Evolutionary conservation across 2,797 vertebrate genomes (phyloP).

Genomic region (Hipposideros larvatus): DNA sequence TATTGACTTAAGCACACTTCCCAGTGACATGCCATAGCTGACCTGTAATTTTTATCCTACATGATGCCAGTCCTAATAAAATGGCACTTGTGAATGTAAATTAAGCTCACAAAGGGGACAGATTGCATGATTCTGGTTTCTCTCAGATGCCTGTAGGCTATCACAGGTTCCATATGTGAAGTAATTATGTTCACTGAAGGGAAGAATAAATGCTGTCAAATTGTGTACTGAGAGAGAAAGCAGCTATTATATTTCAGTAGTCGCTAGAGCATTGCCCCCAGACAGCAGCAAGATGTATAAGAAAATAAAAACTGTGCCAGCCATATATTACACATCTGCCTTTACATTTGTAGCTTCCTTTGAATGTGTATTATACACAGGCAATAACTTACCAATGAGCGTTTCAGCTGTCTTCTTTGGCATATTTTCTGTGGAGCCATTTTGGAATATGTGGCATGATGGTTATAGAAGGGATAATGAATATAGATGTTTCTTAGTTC

Average conservation of each 20-base stretch:
- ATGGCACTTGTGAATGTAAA: conserved; percentile 92
- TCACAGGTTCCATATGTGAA: conserved; percentile 94
- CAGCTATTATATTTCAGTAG: conserved; percentile 91
- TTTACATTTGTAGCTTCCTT: conserved; percentile 76
- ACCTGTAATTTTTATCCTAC: conserved; percentile 90
- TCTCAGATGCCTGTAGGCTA: conserved; percentile 92
- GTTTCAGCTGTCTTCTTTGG: conserved; percentile 68
- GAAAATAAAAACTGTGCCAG: conserved; percentile 86
- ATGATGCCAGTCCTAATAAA: conserved; percentile 90
- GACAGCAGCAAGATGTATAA: conserved; percentile 89
- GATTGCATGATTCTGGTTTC: conserved; percentile 92
- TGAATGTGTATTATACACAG: conserved; percentile 86
- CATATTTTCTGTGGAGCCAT: conserved; percentile 75
- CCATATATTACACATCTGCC: conserved; percentile 88
- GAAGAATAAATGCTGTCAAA: conserved; percentile 94
- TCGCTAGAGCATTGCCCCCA: conserved; percentile 89
- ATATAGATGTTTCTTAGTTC: conserved; percentile 48
- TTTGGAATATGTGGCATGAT: conserved; percentile 73
- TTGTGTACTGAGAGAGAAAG: conserved; percentile 90
- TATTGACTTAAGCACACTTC: conserved; percentile 90
- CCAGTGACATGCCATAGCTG: conserved; percentile 87
- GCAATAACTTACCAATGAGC: conserved; percentile 82
- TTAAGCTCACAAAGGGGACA: conserved; percentile 92
- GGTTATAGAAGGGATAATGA: conserved; percentile 61
- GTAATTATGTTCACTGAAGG: conserved; percentile 94